Base-by-base conservation (phyloP, 2,797 vertebrate species). In the Peromyscus attwateri region DNA sequence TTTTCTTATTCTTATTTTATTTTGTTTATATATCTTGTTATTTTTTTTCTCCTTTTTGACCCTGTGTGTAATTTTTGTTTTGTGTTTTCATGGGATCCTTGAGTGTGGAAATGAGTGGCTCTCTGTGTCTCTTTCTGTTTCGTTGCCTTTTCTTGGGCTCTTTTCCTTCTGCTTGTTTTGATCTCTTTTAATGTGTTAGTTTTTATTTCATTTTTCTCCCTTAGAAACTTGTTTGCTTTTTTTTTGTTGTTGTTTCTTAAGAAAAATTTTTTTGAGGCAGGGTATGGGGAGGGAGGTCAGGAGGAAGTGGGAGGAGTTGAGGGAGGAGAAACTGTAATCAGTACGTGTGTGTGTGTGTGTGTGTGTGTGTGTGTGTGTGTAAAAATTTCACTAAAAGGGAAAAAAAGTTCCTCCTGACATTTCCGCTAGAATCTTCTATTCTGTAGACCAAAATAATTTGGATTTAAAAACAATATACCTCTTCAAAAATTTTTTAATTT, bases 401-500 rank as follows among this genome's bases (percentile, higher is more conserved):
- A 37, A 81, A 81, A 60, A 49, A 8, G 23, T 37, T 40, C 4
- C 4, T 94, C n/a, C 13, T 52, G 60, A 46, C 4, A 19, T 55
- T 83, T 89, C 25, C 40, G 64, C 17, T n/a, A 76, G 81, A 46
- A 5, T 25, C 25, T 71, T 93, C 57, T 89, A 52, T 62, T 92
- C 73, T 89, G 31, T 87, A 66, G n/a, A 4, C 57, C 13, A 52
- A 62, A 91, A 84, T n/a, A 83, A 46, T 92, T 79, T 62, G 37
- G 14, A 66, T 37, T 43, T 88, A 94, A 79, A n/a, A 73, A 60
- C 80, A 91, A 80, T 75, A 64, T 29, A 55, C 29, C 37, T 94
- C 29, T 83, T 66, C 37, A 62, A 87, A 94, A 52, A 14, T 52
- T 52, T 52, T 52, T 52, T 43, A 87, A 43, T 49, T 55, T 13